phyloP scores from a whole-genome alignment of 2,797 vertebrate species.

The Orestias chungarensis region DNA sequence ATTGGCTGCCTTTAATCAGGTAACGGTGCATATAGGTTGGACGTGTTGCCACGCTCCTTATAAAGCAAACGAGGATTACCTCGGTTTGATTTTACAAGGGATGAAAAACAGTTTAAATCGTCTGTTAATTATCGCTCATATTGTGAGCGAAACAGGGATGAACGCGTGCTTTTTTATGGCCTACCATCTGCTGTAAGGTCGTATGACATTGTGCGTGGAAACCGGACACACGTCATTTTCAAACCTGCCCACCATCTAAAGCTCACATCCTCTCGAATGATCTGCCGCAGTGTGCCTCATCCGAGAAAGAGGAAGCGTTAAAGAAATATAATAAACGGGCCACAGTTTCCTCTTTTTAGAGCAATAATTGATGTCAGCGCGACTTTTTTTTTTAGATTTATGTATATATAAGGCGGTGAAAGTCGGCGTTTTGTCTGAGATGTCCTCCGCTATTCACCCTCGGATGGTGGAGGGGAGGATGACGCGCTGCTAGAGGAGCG shows the following conservation, averaged over 20 bases:
- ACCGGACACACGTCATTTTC: slow-evolving; percentile 63
- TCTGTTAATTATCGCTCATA: background rate
- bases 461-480: slow-evolving; percentile 59
- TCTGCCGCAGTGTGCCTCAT: background rate
- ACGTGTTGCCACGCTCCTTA: slow-evolving; percentile 32
- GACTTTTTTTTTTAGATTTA: too few relatives aligned
- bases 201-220: slow-evolving; percentile 69
- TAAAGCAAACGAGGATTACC: slow-evolving; percentile 11
- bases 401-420: slow-evolving; percentile 12
- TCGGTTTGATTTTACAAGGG: background rate
- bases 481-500: slow-evolving; percentile 45
- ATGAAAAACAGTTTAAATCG: background rate
- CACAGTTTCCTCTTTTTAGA: background rate
- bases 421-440: slow-evolving; percentile 38
- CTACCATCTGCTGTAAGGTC: slow-evolving; percentile 63
- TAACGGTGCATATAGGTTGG: background rate
- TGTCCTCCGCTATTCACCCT: slow-evolving; percentile 73
- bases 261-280: background rate
- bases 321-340: too few relatives aligned
- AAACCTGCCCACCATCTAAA: background rate
- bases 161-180: slow-evolving; percentile 34
- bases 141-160: background rate
- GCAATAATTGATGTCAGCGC: background rate
- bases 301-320: background rate
- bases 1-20: slow-evolving; percentile 18